Conservation (phyloP, 2,888 invertebrate genomes). For the Dolomedes plantarius region DNA sequence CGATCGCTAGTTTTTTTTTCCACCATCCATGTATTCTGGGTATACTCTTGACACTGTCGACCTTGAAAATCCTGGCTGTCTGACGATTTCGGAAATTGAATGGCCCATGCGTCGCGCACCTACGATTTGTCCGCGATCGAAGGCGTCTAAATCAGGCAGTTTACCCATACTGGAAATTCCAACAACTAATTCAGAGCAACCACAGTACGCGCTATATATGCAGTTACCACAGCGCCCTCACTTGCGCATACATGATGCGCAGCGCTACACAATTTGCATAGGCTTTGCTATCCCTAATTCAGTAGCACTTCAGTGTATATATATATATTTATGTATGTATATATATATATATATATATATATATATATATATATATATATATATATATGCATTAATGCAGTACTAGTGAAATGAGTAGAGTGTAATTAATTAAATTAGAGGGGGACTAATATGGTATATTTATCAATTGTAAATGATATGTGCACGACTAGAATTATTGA, state of each 20-base stretch:
- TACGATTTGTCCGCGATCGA: not conserved
- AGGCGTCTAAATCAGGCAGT: not conserved
- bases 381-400: too few species aligned
- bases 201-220: not conserved
- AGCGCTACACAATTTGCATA: not conserved
- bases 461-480: too few species aligned
- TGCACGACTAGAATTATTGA: too few species aligned
- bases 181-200: not conserved
- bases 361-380: too few species aligned
- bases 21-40: not conserved
- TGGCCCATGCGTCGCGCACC: not conserved
- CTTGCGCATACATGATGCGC: not conserved
- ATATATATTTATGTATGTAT: too few species aligned
- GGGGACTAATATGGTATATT: too few species aligned
- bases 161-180: not conserved
- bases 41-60: conserved; percentile 5
- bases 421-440: too few species aligned
- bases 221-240: not conserved
- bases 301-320: not conserved
- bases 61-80: not conserved
- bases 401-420: too few species aligned
- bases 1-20: not conserved
- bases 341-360: too few species aligned
- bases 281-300: not conserved
- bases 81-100: not conserved